A percentile compares a stretch with the other conserved stretches of the same genome.
phyloP scores from a whole-genome alignment of 2,888 invertebrate genomes.

The Nudaria mundana region DNA sequence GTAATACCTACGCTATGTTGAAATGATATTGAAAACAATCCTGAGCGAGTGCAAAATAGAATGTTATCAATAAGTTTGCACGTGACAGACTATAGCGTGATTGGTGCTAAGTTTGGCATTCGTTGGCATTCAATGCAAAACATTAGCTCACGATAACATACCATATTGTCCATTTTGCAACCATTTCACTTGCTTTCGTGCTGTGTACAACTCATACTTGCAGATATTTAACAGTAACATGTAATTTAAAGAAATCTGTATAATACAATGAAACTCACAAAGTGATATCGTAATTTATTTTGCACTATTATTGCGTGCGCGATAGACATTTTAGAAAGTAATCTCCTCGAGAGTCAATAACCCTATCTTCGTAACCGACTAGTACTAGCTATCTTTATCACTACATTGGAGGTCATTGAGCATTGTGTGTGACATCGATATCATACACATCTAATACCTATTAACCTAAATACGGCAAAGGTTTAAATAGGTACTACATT shows the following conservation, averaged over 20 bases:
- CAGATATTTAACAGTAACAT: no score
- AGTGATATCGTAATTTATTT: conserved; percentile 15
- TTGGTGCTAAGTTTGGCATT: conserved; percentile 16
- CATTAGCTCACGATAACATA: conserved; percentile 32
- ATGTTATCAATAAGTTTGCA: conserved; percentile 13
- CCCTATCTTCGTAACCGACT: conserved; percentile 36
- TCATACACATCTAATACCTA: background rate
- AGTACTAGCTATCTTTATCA: background rate
- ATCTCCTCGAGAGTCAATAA: conserved; percentile 65
- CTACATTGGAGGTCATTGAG: background rate
- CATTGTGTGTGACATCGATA: background rate
- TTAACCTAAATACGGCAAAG: conserved; percentile 22
- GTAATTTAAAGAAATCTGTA: no score
- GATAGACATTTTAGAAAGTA: conserved; percentile 77
- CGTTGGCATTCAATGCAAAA: conserved; percentile 26
- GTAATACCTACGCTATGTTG: no score
- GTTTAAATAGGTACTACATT: conserved; percentile 20
- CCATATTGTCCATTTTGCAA: conserved; percentile 28
- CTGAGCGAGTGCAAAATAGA: background rate
- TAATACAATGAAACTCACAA: background rate
- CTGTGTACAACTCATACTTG: no score
- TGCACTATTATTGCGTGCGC: conserved; percentile 55
- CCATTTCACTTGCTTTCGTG: conserved; percentile 21
- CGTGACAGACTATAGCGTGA: conserved; percentile 28
- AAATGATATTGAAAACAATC: background rate